Percentiles rank a stretch among this genome's conserved stretches.
phyloP scores from a whole-genome alignment of 2,888 invertebrate species.

The Xestobium rufovillosum region DNA sequence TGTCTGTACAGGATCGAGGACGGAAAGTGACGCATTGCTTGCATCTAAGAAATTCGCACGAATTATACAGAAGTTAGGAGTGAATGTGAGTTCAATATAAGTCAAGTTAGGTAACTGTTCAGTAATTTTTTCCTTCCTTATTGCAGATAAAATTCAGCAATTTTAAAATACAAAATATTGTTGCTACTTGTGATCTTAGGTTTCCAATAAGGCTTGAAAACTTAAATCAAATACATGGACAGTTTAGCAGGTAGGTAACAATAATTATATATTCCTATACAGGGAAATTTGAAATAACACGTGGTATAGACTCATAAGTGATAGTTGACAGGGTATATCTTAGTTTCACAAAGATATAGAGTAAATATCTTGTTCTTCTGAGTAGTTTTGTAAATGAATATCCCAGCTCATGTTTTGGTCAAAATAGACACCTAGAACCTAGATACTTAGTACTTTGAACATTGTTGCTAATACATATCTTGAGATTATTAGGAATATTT shows the following conservation, averaged over 20 bases:
- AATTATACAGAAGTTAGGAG: conserved; percentile 75
- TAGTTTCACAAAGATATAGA: too few species aligned
- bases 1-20: conserved; percentile 73
- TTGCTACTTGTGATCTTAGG: conserved; percentile 65
- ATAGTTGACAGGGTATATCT: too few species aligned
- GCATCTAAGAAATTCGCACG: conserved; percentile 75
- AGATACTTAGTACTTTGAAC: too few species aligned
- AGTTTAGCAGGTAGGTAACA: conserved; percentile 47
- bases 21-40: conserved; percentile 67
- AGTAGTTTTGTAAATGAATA: too few species aligned
- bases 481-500: too few species aligned
- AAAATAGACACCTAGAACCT: too few species aligned
- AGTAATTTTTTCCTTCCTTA: conserved; percentile 5
- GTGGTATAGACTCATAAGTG: too few species aligned
- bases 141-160: conserved; percentile 67
- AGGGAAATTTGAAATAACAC: too few species aligned
- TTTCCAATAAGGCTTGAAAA: conserved; percentile 70
- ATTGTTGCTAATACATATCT: too few species aligned
- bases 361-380: too few species aligned
- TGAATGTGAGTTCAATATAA: conserved; percentile 51
- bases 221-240: conserved; percentile 65
- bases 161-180: conserved; percentile 73
- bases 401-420: too few species aligned
- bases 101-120: conserved; percentile 6
- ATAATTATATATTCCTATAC: too few species aligned